Base-by-base conservation (phyloP, 2,888 invertebrate species). In the Cheilosia vulpina region DNA sequence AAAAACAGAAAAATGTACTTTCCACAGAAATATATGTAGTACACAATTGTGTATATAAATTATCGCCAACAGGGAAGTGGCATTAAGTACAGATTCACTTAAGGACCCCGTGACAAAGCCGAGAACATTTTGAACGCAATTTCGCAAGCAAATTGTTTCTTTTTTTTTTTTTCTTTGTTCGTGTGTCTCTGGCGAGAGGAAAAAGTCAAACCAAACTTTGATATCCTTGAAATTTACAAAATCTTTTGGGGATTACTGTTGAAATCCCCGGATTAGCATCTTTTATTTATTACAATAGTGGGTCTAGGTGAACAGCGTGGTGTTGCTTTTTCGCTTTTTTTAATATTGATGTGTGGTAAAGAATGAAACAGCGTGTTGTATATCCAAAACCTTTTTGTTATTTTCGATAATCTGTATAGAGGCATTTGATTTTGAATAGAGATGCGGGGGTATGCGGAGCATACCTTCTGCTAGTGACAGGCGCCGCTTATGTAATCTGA, bases 71-170 rank as follows among this genome's bases (percentile, higher is more conserved):
- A 17, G 34, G 17, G 17, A 55, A 43, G 31, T 55, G 73, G 43
- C 55, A 73, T 73, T 55, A 63, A 62, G 45, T 55, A 73, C 73
- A 73, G 73, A 63, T 34, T 73, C 63, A 57, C 63, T 73, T 55
- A 55, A 73, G 55, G 63, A 55, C 55, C 45, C 17, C n/a, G 43
- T 57, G 34, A 69, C 55, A 47, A 57, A 69, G 57, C 24, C 45
- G 17, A 63, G 34, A 13, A 73, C 63, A 65, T 53, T 72, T 72
- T 53, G 31, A 43, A 43, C 43, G 27, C 55, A 69, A 58, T 69
- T 69, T 47, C n/a, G 21, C 34, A 41, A 17, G 24, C 60, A 60
- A 50, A 60, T 50, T 62, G 71, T 41, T 52, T n/a, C n/a, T n/a
- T 52, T 47, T 4, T 19, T 52, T 17, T 17, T 4, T 17, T 45